These are phyloP conservation scores for Notarius quadriscutis DNA, from an alignment of 2,113 vertebrate genomes.

Conservation along the genomic window DNA sequence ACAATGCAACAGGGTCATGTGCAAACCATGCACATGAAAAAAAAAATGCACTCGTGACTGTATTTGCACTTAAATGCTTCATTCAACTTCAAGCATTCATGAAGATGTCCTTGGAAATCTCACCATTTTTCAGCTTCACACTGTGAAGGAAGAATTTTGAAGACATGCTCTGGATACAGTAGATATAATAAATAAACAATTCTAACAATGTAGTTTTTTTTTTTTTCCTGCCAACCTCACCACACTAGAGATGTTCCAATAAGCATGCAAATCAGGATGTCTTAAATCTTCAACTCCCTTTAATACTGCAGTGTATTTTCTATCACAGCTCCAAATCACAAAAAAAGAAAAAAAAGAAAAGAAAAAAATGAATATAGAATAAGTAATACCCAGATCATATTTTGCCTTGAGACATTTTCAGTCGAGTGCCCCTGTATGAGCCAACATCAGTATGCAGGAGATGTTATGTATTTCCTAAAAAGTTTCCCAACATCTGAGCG, in stretches of 20 bases:
- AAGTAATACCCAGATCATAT: neutral
- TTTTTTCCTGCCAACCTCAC: neutral
- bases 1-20: neutral
- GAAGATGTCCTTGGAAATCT: neutral
- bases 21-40: neutral
- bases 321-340: neutral
- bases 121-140: neutral
- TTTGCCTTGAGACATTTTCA: constrained; percentile 3
- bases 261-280: neutral
- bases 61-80: constrained; percentile 1
- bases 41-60: neutral
- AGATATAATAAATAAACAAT: neutral
- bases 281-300: neutral
- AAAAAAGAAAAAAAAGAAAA: neutral
- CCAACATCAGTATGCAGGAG: neutral
- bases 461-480: neutral
- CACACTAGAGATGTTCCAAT: neutral
- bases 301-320: neutral
- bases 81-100: neutral
- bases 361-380: neutral
- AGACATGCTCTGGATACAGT: neutral
- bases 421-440: neutral
- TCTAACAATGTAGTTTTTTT: neutral
- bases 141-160: neutral
- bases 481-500: neutral